Base-by-base conservation (phyloP, 2,797 vertebrate species). In the Helicolenus hilgendorfi region DNA sequence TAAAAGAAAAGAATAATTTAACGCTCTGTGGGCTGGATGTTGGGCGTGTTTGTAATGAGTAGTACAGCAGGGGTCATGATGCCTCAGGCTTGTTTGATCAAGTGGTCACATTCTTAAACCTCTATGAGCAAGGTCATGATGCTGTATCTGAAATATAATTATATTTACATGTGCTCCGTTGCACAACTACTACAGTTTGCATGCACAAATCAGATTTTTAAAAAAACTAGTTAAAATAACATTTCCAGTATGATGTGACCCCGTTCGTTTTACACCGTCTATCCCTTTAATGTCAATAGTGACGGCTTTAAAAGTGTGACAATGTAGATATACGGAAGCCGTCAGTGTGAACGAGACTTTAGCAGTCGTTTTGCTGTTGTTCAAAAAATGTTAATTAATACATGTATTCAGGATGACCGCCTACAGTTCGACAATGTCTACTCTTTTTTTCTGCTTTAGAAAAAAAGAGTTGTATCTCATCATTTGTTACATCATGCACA, bases 71-170 rank as follows among this genome's bases (percentile, higher is more conserved):
- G 38, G 87, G 84, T 94, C 85, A 89, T 4, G 59, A 77, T 87
- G 91, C 90, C 85, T 81, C 56, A 26, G 89, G 95, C 91, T 87
- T 77, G 75, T 87, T 87, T 87, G 87, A 94, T 92, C 85, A 80
- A 68, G 11, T 79, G 91, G 89, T 89, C 81, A 70, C 90, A 81
- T 87, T 87, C 55, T 72, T 80, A 77, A 91, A 89, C 69, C 76
- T 89, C 60, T 68, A 27, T 64, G 82, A 84, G 69, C 83, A 95
- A 91, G 87, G 84, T 94, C 83, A 86, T 53, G 29, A 80, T 71
- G 72, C 76, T 87, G 62, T 62, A 87, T 74, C 68, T 89, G 68
- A 83, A 87, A 92, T 68, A 59, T 81, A n/a, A 63, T 81, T 81
- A 35, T 55, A 88, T 87, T 82, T 89, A 45, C 79, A 85, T 92